phyloP scores from a whole-genome alignment of 2,888 invertebrate genomes.

The Hirtodrosophila cameraria region DNA sequence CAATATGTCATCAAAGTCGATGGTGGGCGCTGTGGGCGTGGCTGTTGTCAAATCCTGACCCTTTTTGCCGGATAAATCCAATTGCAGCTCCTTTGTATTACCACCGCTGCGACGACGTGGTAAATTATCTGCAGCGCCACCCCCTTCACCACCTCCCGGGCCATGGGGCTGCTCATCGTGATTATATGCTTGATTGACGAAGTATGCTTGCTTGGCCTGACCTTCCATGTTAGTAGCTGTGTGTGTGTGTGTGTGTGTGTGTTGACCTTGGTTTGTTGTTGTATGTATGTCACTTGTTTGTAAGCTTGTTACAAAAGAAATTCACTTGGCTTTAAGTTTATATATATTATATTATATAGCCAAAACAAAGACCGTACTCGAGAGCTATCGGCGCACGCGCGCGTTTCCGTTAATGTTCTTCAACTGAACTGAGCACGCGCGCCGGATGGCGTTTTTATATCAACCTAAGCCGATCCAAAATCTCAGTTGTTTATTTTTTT shows the following conservation, averaged over 20 bases:
- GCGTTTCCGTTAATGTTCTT: conserved; percentile 72
- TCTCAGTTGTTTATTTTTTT: background rate
- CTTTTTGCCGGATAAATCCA: conserved; percentile 55
- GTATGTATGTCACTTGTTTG: conserved; percentile 57
- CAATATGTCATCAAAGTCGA: conserved; percentile 93
- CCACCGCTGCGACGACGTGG: conserved; percentile 80
- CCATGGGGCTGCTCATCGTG: conserved; percentile 60
- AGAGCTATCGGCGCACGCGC: conserved; percentile 61
- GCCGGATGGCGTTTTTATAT: conserved; percentile 69
- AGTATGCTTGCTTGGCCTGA: conserved; percentile 74
- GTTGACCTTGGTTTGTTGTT: conserved; percentile 35
- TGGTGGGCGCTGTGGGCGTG: conserved; percentile 41
- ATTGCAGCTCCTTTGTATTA: conserved; percentile 72
- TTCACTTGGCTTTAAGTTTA: conserved; percentile 54
- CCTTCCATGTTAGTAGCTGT: conserved; percentile 59
- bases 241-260: no score
- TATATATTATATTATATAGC: no score
- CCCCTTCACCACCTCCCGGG: conserved; percentile 16
- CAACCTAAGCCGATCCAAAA: conserved; percentile 8
- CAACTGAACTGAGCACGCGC: conserved; percentile 77
- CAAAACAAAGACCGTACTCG: conserved; percentile 25
- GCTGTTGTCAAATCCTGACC: conserved; percentile 24
- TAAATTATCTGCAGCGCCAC: conserved; percentile 39
- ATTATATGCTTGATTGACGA: conserved; percentile 73
- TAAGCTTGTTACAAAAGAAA: conserved; percentile 49